These are phyloP conservation scores for Dryas iulia DNA, from an alignment of 1,140 invertebrate species.

Conservation along the genomic window DNA sequence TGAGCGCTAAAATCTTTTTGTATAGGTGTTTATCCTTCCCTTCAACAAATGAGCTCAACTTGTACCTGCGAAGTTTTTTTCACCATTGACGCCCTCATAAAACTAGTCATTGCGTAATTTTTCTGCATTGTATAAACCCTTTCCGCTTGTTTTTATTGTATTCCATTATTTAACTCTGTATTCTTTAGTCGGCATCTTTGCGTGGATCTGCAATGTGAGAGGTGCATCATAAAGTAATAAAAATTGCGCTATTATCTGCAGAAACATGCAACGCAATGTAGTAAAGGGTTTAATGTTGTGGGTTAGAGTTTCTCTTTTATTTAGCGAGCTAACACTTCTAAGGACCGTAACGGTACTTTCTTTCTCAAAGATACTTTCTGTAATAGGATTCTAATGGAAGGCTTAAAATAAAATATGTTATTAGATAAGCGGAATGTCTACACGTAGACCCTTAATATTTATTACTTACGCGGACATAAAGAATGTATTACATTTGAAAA, in stretches of 20 bases:
- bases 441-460: conserved; percentile 40
- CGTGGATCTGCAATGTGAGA: conserved; percentile 68
- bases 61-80: conserved; percentile 71
- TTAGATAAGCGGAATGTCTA: conserved; percentile 55
- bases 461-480: conserved; percentile 35
- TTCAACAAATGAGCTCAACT: conserved; percentile 45
- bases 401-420: conserved; percentile 36
- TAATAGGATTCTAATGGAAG: conserved; percentile 50
- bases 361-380: conserved; percentile 28
- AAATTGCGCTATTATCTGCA: conserved; percentile 73
- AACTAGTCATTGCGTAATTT: conserved; percentile 72
- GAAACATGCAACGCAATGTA: conserved; percentile 47
- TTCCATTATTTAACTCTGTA: conserved; percentile 53
- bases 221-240: conserved; percentile 71
- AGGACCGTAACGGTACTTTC: conserved; percentile 61
- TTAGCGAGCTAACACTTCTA: conserved; percentile 39
- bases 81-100: conserved; percentile 52
- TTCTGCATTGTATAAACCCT: conserved; percentile 77
- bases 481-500: conserved; percentile 15
- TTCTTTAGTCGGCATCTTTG: conserved; percentile 64
- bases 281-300: conserved; percentile 68
- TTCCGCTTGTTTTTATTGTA: conserved; percentile 74
- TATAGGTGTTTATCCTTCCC: conserved; percentile 31
- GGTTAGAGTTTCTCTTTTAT: conserved; percentile 62
- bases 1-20: conserved; percentile 46